These are phyloP conservation scores for Crenichthys baileyi DNA, from an alignment of 2,797 vertebrate species.

Conservation along the genomic window DNA sequence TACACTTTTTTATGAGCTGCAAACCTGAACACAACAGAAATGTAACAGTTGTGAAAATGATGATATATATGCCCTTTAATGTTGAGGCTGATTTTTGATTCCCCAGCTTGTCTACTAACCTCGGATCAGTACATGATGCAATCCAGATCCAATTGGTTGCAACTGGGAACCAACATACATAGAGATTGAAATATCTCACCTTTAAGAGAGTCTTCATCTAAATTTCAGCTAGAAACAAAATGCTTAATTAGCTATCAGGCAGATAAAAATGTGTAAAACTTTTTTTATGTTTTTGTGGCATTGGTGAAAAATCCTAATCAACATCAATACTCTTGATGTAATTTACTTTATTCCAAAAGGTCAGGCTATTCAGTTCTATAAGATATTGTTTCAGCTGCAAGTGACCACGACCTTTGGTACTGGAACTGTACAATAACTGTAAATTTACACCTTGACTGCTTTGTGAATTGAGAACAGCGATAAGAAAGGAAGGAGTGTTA, in stretches of 20 bases:
- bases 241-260: background rate
- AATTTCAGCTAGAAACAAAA: background rate
- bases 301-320: background rate
- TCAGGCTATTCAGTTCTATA: too few relatives aligned
- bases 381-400: constrained; percentile 4
- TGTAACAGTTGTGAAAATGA: too few relatives aligned
- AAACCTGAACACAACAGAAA: too few relatives aligned
- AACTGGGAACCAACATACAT: background rate
- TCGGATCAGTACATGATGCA: background rate
- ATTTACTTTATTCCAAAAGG: background rate
- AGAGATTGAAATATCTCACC: background rate
- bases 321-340: background rate
- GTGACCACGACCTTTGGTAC: background rate
- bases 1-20: too few relatives aligned
- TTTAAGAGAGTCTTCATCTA: constrained; percentile 11
- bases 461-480: constrained; percentile 31
- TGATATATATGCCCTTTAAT: background rate
- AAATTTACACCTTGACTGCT: constrained; percentile 21
- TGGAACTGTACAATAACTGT: constrained; percentile 10
- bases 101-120: background rate
- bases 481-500: constrained; percentile 38
- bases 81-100: background rate
- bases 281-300: background rate
- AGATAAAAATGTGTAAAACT: background rate
- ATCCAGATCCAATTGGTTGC: background rate